Base-by-base conservation (phyloP, 2,113 vertebrate species). In the Mirza zaza region DNA sequence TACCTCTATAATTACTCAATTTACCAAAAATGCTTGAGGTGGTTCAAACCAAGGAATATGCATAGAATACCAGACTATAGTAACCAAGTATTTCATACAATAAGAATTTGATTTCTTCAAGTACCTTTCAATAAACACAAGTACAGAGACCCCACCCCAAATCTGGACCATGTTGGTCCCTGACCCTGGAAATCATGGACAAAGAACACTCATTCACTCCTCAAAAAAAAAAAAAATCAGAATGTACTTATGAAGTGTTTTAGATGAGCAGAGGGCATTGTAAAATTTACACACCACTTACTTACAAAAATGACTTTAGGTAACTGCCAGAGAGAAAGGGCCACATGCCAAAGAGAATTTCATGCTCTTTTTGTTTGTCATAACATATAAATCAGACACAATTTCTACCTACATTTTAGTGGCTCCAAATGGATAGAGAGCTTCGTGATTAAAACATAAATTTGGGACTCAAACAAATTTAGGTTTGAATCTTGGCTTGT, bases 251-350 rank as follows among this genome's bases (percentile, higher is more conserved):
- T 36, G 34, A 86, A 84, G 76, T 57, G 63, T 95, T 57, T 32
- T 29, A 63, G 29, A 36, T 65, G 63, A 89, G 42, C 63, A 89
- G 29, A 95, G 89, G 32, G 14, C 91, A 90, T 77, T 73, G 93
- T 95, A 87, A 95, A 97, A 95, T 95, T 80, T 93, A 89, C 39
- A 97, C 34, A 93, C 34, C 50, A 94, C 93, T 95, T 92, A 42
- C 87, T 97, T 96, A 63, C 91, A 57, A 93, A 96, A 91, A 70
- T 0, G n/a, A 91, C 57, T 52, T 32, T n/a, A 80, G 57, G 68
- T 89, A 61, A 63, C 82, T 94, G 89, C 82, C 90, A 94, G 63
- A 82, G 45, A 96, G 68, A 32, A 95, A 97, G 73, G 92, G 77
- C 50, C 29, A 1, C 3, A 7, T 71, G 89, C 95, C 96, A 97